Base-by-base conservation (phyloP, 1,140 invertebrate genomes). In the Drosophila oshimai region DNA sequence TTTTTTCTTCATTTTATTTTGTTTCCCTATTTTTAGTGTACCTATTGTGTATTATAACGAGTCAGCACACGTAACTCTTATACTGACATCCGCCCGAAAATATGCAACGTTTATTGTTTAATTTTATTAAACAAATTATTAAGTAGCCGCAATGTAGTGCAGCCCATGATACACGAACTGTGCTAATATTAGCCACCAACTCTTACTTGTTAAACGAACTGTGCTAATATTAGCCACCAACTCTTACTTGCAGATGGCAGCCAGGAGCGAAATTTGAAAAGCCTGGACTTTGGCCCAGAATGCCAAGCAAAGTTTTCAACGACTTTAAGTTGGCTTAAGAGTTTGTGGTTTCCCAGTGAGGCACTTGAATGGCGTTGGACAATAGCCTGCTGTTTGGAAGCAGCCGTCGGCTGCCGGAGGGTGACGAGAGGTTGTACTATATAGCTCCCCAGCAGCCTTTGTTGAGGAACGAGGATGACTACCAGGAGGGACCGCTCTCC, bases 401-500 rank as follows among this genome's bases (percentile, higher is more conserved):
- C 29, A 62, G 70, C 1, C 70, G 33, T 17, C 55, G 61, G 5
- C 13, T 51, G 39, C 37, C 15, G 12, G 34, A 42, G 7, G 51
- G 55, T 20, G 50, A 51, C n/a, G 79, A 79, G 13, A 64, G 83
- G 5, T 13, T 81, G 12, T 86, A 67, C 36, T 86, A 87, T 15
- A 86, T 86, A 15, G 81, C 73, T 1, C 72, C 73, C 12, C 81
- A 86, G 46, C 53, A 86, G 39, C 73, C 73, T 0, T n/a, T 86
- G 54, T 42, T 86, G 47, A 55, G 42, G 4, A 67, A 45, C 24
- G 74, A 57, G 42, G 80, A 84, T 9, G 75, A 86, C 54, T 86
- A 73, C 15, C 67, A 51, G 55, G 76, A 81, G 41, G 51, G 7
- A 9, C n/a, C 39, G 6, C 22, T 55, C 31, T 10, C 17, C 9